Evolutionary conservation across 2,797 vertebrate species (phyloP), one percentile per base, ranked within the genome.

Genomic region (Pseudomugil tenellus): DNA sequence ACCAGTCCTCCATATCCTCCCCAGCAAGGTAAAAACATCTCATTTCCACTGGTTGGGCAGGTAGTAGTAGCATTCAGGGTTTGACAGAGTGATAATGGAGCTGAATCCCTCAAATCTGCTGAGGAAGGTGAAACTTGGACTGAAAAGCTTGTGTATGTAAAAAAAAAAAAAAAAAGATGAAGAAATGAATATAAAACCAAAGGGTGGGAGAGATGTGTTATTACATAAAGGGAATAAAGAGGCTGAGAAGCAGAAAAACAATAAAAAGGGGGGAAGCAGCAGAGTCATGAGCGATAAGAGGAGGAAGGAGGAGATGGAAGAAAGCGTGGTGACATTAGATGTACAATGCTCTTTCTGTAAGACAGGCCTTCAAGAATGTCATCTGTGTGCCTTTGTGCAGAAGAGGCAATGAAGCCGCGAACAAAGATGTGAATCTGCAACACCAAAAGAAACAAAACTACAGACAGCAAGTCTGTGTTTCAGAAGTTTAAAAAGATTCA

Each of bases 11-110:
- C 70, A 25, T 51, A 4, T 70, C 63, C 63, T 71, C 54, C 35
- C 41, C 13, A 32, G 56, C 13, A n/a, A 46, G 66, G 63, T 63
- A 75, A 82, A 83, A 81, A 75, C 71, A 73, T 23, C 71, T 75
- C 3, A 72, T 77, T 72, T 78, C 53, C 53, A 69, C n/a, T 56
- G 0, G 58, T 54, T 1, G 53, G 67, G 29, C 46, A n/a, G 62
- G 69, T 39, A 74, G 60, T 52, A 8, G 69, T 48, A 37, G 67
- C 67, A 23, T 67, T 59, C 13, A 52, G n/a, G 21, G 69, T 73
- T 69, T 81, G 83, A 89, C 71, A 62, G 70, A 54, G 61, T 75
- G 55, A 83, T 87, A 90, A 88, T 82, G 56, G 76, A 85, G 79
- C 75, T 75, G 63, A 76, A 77, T 80, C 26, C 43, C 76, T 58